Conservation (phyloP, 2,888 invertebrate genomes). For the Amblyteles armatorius region DNA sequence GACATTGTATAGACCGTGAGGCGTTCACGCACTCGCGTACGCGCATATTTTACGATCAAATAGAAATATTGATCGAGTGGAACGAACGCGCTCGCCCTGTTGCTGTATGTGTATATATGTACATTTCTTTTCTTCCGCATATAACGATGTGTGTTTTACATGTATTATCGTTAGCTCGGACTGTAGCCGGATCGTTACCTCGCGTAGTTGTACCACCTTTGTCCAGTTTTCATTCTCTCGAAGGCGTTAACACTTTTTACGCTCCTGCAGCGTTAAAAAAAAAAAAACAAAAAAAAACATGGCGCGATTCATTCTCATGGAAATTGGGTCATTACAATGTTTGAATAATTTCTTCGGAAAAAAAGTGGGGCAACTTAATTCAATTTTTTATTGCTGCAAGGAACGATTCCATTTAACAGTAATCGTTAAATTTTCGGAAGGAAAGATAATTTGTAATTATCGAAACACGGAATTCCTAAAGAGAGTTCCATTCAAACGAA, state of each 20-base stretch:
- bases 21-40: conserved; percentile 52
- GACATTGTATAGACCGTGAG: not conserved
- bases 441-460: not conserved
- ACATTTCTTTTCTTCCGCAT: not conserved
- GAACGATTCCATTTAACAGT: not conserved
- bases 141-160: conserved; percentile 27
- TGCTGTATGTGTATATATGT: not conserved
- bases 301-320: not conserved
- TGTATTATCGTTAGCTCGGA: conserved; percentile 16
- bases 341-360: not conserved
- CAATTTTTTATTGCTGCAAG: not conserved
- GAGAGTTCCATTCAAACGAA: too few relatives aligned
- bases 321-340: not conserved
- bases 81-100: conserved; percentile 11
- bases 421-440: not conserved
- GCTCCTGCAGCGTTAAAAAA: not conserved
- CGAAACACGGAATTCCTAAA: not conserved
- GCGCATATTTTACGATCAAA: conserved; percentile 66
- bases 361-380: not conserved
- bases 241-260: not conserved
- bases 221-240: conserved; percentile 8
- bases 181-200: not conserved
- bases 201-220: conserved; percentile 17
- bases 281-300: not conserved
- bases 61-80: conserved; percentile 63